phyloP scores from a whole-genome alignment of 2,113 vertebrate species.

The Calidris pugnax region DNA sequence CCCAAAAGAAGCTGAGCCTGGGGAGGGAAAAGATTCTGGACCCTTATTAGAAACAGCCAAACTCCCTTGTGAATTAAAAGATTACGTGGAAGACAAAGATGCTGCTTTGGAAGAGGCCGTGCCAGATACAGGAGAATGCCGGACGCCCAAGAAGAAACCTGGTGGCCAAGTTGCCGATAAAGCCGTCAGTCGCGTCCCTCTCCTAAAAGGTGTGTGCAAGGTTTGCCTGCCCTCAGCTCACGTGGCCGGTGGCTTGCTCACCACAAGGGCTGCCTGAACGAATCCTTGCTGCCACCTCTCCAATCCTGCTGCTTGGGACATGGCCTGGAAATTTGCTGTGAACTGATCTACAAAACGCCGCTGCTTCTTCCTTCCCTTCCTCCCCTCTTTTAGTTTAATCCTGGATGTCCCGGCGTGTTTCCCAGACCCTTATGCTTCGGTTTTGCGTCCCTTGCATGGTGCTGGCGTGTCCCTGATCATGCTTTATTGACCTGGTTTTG shows the following conservation, averaged over 20 bases:
- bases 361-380: not conserved
- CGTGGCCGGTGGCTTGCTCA: not conserved
- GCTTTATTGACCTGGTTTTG: slow-evolving; percentile 40
- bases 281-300: slow-evolving; percentile 14
- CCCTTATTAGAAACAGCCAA: not conserved
- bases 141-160: slow-evolving; percentile 7
- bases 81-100: not conserved
- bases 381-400: not conserved
- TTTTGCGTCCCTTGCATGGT: slow-evolving; percentile 65
- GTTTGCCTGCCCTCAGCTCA: not conserved
- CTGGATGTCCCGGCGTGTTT: not conserved
- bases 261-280: slow-evolving; percentile 3
- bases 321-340: slow-evolving; percentile 8
- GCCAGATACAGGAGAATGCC: not conserved
- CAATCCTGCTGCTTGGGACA: slow-evolving; percentile 37
- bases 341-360: not conserved
- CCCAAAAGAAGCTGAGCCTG: slow-evolving; percentile 38
- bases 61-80: not conserved
- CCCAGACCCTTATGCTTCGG: not conserved
- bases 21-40: not conserved
- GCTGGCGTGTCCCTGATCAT: not conserved
- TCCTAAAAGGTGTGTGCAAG: slow-evolving; percentile 78
- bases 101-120: not conserved
- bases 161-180: slow-evolving; percentile 10
- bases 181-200: slow-evolving; percentile 66